phyloP scores from a whole-genome alignment of 2,888 invertebrate species.

The Thecophora atra region DNA sequence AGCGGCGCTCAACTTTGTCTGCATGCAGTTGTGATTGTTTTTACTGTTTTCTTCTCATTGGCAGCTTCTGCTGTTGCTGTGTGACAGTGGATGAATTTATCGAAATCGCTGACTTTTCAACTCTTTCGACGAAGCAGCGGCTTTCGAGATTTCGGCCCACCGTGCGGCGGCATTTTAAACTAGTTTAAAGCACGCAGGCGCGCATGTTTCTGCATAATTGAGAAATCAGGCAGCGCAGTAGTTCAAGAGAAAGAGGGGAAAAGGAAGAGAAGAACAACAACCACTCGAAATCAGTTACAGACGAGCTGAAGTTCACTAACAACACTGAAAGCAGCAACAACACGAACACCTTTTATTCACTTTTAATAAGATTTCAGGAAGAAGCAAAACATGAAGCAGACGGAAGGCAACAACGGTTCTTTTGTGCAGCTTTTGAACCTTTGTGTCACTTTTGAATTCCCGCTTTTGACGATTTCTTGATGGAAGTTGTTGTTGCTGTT shows the following conservation, averaged over 20 bases:
- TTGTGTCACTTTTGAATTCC: slow-evolving; percentile 6
- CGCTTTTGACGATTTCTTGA: slow-evolving; percentile 2
- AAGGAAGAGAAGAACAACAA: neutral
- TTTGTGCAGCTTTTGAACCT: neutral
- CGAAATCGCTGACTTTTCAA: too few species aligned
- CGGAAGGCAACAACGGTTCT: slow-evolving; percentile 18
- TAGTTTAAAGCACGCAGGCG: slow-evolving; percentile 45
- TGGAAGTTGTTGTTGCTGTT: slow-evolving; percentile 21
- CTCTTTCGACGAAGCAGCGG: too few species aligned
- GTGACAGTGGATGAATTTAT: too few species aligned
- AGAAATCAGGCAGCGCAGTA: slow-evolving; percentile 13
- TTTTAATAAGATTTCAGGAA: neutral
- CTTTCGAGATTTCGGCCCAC: neutral
- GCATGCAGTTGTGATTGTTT: neutral
- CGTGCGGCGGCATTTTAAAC: slow-evolving; percentile 32
- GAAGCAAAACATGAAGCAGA: neutral
- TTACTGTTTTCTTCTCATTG: neutral
- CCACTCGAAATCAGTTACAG: neutral
- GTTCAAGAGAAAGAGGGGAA: slow-evolving; percentile 7
- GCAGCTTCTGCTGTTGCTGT: neutral
- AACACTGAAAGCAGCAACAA: neutral
- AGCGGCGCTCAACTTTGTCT: neutral
- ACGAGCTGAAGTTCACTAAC: neutral
- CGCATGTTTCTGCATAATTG: slow-evolving; percentile 36
- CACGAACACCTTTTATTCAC: neutral